Evolutionary conservation across 2,797 vertebrate species (phyloP).

Genomic region (Petrocephalus schoutedeni): DNA sequence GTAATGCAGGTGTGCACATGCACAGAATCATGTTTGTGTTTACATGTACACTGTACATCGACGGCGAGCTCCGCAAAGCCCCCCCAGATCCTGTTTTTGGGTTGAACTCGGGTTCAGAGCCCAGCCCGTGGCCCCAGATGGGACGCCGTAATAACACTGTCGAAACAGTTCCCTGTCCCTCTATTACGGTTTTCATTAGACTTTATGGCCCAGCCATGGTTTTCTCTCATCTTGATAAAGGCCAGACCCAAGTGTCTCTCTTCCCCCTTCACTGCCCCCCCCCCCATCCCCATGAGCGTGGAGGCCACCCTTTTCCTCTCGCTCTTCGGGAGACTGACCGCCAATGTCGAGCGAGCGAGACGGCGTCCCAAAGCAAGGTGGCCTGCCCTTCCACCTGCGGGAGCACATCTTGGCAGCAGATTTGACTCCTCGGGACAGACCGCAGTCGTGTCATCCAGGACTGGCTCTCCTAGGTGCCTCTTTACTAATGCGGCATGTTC

Average conservation of each 20-base stretch:
- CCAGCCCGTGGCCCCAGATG: slow-evolving; percentile 63
- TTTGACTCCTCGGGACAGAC: neutral
- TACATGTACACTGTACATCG: neutral
- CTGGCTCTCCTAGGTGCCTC: neutral
- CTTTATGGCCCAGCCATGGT: slow-evolving; percentile 68
- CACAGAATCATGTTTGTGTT: neutral
- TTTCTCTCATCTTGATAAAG: slow-evolving; percentile 72
- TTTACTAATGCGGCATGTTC: neutral
- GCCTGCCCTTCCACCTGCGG: neutral
- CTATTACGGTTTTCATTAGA: slow-evolving; percentile 77
- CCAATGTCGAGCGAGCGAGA: neutral
- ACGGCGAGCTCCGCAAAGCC: neutral
- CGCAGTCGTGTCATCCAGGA: neutral
- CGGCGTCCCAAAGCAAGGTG: neutral
- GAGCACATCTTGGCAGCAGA: neutral
- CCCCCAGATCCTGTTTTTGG: neutral
- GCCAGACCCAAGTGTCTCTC: slow-evolving; percentile 54
- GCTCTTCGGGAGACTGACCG: neutral
- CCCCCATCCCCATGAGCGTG: neutral
- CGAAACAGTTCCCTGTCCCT: slow-evolving; percentile 61
- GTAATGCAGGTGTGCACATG: neutral
- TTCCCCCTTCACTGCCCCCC: neutral
- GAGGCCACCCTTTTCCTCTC: neutral
- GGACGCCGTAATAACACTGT: slow-evolving; percentile 74
- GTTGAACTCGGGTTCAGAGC: slow-evolving; percentile 29